Evolutionary conservation across 1,140 invertebrate genomes (phyloP).

Genomic region (Vanessa atalanta): DNA sequence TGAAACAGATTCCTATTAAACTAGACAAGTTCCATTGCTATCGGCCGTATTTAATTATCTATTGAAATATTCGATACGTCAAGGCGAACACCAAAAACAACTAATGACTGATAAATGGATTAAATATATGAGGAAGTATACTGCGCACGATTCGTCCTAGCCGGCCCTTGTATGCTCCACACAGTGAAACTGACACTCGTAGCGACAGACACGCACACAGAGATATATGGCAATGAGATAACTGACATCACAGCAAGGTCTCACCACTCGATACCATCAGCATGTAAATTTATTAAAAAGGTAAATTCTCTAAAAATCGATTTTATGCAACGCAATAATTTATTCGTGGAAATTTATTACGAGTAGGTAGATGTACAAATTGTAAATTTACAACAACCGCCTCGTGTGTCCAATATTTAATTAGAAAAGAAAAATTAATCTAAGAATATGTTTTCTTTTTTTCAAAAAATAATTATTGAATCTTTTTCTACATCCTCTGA

Average conservation of each 20-base stretch:
- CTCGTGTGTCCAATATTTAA: no score
- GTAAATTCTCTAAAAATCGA: not conserved
- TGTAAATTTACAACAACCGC: no score
- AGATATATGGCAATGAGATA: conserved; percentile 71
- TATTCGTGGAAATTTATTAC: no score
- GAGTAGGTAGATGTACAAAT: no score
- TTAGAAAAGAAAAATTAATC: no score
- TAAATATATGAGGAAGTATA: conserved; percentile 69
- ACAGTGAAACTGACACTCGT: conserved; percentile 34
- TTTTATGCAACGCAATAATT: no score
- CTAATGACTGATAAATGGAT: conserved; percentile 66
- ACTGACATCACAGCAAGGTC: conserved; percentile 76
- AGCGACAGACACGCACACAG: conserved; percentile 40
- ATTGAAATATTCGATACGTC: conserved; percentile 48
- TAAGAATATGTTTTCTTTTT: no score
- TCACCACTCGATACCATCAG: conserved; percentile 51
- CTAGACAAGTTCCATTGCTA: conserved; percentile 18
- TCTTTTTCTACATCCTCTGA: no score
- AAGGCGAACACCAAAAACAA: conserved; percentile 65
- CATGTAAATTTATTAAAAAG: conserved; percentile 38
- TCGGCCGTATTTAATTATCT: conserved; percentile 36
- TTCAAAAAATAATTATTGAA: no score
- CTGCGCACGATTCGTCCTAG: conserved; percentile 63
- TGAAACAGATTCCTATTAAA: conserved; percentile 15
- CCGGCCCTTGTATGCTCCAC: conserved; percentile 54